Conservation (phyloP, 2,113 vertebrate species). For the Copsychus sechellarum region DNA sequence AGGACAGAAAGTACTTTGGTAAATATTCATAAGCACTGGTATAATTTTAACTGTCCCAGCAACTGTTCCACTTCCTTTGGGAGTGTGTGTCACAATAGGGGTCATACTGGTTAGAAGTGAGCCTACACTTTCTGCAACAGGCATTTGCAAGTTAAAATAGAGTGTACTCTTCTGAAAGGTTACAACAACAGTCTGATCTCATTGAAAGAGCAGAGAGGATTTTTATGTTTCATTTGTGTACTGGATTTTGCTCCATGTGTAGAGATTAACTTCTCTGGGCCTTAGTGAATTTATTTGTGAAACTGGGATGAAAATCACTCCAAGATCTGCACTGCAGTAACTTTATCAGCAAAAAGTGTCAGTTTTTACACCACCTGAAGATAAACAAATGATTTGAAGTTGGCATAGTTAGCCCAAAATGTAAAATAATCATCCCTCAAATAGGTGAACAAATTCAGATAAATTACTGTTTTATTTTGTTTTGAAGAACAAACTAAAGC, state of each 20-base stretch:
- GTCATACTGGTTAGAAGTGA: background rate
- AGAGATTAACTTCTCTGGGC: background rate
- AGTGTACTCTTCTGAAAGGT: background rate
- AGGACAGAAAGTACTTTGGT: background rate
- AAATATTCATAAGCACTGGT: background rate
- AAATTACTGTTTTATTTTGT: background rate
- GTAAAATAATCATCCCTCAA: background rate
- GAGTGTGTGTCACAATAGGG: background rate
- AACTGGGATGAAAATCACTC: background rate
- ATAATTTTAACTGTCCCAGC: constrained; percentile 22
- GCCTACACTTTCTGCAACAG: background rate
- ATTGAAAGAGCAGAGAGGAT: background rate
- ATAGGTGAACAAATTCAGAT: background rate
- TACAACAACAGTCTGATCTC: background rate
- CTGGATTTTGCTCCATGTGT: background rate
- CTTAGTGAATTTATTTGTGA: background rate
- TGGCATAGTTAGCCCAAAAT: background rate
- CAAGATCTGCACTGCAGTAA: background rate
- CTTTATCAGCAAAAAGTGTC: background rate
- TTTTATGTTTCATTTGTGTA: background rate
- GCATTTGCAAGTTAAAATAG: background rate
- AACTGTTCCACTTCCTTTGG: constrained; percentile 19
- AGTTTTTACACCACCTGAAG: background rate
- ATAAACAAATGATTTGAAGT: background rate
- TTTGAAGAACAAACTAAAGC: background rate